Base-by-base conservation (phyloP, 2,888 invertebrate genomes). In the Scaptomyza cyrtandrae region DNA sequence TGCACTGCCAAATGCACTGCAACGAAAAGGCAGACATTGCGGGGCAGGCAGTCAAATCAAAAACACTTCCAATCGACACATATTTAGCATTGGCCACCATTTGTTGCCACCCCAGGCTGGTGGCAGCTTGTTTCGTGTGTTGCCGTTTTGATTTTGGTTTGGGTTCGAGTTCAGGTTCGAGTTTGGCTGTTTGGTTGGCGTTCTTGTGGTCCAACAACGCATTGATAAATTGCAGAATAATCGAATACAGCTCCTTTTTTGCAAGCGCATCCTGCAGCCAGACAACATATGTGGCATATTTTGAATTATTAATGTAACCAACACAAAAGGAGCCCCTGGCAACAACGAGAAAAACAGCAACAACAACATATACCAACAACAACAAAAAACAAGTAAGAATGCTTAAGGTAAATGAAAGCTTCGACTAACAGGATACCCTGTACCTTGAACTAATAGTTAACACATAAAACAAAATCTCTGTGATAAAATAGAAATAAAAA, bases 241-340 rank as follows among this genome's bases (percentile, higher is more conserved):
- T 75, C 87, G 83, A 87, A 89, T 74, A 74, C 84, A 71, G 64
- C 41, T 72, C 43, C 58, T 55, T 35, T 35, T 58, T 52, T 65
- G 60, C 19, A 50, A 37, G 29, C 41, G 57, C 44, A 49, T 65
- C 74, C 74, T 65, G 53, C 24, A 44, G 27, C 44, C 67, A 74
- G 57, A 62, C 74, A 69, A 78, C 82, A 89, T 78, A 87, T 88
- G 89, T 83, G 84, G 77, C 73, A 78, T 80, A 79, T 86, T 80
- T 75, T 90, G 89, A 86, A 90, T 90, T 90, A 89, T 90, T 90
- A 88, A 90, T 90, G 88, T 80, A 80, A 53, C 61, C 80, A 80
- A 62, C 75, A 83, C 78, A 84, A 86, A 86, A 78, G 83, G 57
- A 75, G 75, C 76, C 79, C 74, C 70, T 72, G 66, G 80, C 75